phyloP scores from a whole-genome alignment of 1,140 invertebrate genomes.

The Venturia canescens region DNA sequence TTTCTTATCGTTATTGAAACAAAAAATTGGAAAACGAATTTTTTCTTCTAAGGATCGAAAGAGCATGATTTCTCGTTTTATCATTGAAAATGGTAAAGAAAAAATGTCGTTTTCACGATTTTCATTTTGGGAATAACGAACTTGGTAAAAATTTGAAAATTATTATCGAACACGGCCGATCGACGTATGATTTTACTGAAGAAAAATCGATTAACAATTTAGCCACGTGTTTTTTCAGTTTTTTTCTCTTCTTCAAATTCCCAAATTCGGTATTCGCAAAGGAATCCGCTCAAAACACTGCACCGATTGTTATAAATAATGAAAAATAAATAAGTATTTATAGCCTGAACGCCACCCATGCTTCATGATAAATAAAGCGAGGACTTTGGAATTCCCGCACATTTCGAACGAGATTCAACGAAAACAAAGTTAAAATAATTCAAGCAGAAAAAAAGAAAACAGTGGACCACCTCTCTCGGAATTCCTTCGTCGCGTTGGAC shows the following conservation, averaged over 20 bases:
- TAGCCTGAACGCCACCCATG: neutral
- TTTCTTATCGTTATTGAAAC: neutral
- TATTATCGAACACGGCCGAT: too few relatives aligned
- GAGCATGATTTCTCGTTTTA: too few relatives aligned
- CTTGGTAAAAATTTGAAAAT: too few relatives aligned
- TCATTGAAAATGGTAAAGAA: too few relatives aligned
- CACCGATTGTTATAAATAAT: neutral
- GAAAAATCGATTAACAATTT: neutral
- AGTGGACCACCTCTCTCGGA: slow-evolving; percentile 68
- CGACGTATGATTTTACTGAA: neutral
- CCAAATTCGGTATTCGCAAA: neutral
- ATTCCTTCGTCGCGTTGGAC: neutral
- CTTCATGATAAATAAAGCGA: neutral
- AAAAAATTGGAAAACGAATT: neutral
- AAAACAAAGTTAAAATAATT: slow-evolving; percentile 60
- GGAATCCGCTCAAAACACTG: neutral
- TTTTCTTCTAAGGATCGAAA: neutral
- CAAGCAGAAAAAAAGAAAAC: slow-evolving; percentile 55
- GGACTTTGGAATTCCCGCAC: neutral
- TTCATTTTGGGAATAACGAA: too few relatives aligned
- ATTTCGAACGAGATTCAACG: slow-evolving; percentile 26
- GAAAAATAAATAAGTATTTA: neutral
- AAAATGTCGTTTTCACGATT: too few relatives aligned
- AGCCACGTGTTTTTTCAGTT: neutral
- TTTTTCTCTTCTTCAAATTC: neutral